These are phyloP conservation scores for Dendroctonus valens DNA, from an alignment of 1,140 invertebrate species.

Conservation along the genomic window DNA sequence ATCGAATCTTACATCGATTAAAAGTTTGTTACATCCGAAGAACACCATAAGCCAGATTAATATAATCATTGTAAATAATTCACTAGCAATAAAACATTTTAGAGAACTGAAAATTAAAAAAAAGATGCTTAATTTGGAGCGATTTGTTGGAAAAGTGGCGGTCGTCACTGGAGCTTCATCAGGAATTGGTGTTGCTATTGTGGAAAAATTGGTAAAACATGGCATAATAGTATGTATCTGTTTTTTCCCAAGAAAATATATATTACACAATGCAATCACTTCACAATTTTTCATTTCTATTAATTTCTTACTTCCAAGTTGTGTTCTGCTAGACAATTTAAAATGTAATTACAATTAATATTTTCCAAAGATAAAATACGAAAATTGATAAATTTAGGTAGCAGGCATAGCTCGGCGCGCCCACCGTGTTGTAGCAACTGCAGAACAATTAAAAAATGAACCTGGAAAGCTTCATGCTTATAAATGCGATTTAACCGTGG, in stretches of 20 bases:
- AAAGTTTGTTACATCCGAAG: too few species aligned
- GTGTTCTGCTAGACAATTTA: too few species aligned
- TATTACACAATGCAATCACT: background rate
- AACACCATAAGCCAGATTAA: too few species aligned
- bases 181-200: constrained; percentile 17
- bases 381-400: constrained; percentile 48
- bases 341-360: background rate
- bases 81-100: too few species aligned
- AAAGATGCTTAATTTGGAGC: constrained; percentile 10
- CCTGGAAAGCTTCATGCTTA: constrained; percentile 62
- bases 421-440: constrained; percentile 66
- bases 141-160: constrained; percentile 19
- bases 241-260: too few species aligned
- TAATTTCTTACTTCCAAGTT: too few species aligned
- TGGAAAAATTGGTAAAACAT: constrained; percentile 14
- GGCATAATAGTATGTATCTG: constrained; percentile 11
- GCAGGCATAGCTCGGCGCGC: constrained; percentile 67
- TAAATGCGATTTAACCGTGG: constrained; percentile 62
- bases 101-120: background rate
- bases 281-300: background rate
- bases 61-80: too few species aligned
- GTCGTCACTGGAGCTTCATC: constrained; percentile 15
- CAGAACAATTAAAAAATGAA: constrained; percentile 61
- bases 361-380: too few species aligned
- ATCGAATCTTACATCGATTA: too few species aligned